phyloP scores from a whole-genome alignment of 1,140 invertebrate genomes.

The Nebria ingens region DNA sequence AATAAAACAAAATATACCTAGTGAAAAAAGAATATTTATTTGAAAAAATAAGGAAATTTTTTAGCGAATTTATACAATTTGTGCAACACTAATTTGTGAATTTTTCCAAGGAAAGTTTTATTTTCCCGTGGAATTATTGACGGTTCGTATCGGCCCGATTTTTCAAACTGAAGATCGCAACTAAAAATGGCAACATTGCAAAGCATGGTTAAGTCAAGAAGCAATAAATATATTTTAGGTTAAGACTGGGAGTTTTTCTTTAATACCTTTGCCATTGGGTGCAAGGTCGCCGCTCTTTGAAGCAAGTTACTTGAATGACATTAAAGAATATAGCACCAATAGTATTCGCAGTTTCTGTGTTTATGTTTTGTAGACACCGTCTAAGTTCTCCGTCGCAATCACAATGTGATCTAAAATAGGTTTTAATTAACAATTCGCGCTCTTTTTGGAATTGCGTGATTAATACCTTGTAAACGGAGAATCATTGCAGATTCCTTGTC shows the following conservation, averaged over 20 bases:
- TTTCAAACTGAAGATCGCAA: slow-evolving; percentile 11
- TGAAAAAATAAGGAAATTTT: no score
- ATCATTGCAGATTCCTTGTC: slow-evolving; percentile 54
- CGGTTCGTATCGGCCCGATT: background rate
- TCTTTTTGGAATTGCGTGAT: no score
- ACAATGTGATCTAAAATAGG: slow-evolving; percentile 47
- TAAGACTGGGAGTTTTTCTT: slow-evolving; percentile 20
- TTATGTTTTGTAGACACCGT: slow-evolving; percentile 51
- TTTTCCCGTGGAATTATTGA: slow-evolving; percentile 10
- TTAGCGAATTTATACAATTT: no score
- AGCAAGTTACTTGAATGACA: slow-evolving; percentile 54
- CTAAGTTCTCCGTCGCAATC: slow-evolving; percentile 59
- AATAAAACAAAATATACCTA: no score
- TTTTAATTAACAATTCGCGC: background rate
- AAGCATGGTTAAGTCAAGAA: no score
- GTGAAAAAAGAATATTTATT: no score
- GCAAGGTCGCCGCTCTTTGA: slow-evolving; percentile 52
- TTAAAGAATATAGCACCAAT: slow-evolving; percentile 61
- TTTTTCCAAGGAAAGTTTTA: no score
- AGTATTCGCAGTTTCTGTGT: slow-evolving; percentile 55
- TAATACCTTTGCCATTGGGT: slow-evolving; percentile 49
- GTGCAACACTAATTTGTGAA: no score
- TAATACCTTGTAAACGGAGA: slow-evolving; percentile 50
- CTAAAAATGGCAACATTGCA: slow-evolving; percentile 12
- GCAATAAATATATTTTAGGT: slow-evolving; percentile 12